Percentiles rank a stretch among this genome's conserved stretches.
Conservation (phyloP, 2,888 invertebrate species). For the Trachelus tabidus region DNA sequence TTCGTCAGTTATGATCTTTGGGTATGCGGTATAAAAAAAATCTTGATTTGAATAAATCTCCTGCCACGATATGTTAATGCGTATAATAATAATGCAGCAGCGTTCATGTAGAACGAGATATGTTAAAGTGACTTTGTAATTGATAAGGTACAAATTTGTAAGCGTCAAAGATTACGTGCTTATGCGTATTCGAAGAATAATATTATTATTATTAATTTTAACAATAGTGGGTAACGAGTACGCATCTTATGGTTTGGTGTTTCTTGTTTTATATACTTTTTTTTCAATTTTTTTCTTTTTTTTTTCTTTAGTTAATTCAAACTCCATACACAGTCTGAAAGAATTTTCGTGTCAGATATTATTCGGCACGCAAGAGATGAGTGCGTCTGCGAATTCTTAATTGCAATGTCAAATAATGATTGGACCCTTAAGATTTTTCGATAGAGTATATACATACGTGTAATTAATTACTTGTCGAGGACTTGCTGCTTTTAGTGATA, state of each 20-base stretch:
- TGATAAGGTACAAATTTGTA: background rate
- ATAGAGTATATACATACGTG: background rate
- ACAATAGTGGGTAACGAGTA: background rate
- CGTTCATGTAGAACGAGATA: background rate
- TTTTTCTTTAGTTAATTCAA: too few relatives aligned
- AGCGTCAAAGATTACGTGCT: background rate
- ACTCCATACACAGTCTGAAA: background rate
- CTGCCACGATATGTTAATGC: background rate
- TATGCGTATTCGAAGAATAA: background rate
- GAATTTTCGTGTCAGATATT: background rate
- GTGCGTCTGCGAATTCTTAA: background rate
- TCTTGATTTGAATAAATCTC: background rate
- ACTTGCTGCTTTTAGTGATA: background rate
- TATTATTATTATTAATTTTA: background rate
- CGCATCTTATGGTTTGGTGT: background rate
- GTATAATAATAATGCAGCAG: background rate
- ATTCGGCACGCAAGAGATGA: background rate
- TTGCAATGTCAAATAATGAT: slow-evolving; percentile 27
- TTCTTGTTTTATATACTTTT: background rate
- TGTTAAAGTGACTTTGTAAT: background rate
- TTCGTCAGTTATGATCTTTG: background rate
- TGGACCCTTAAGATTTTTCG: slow-evolving; percentile 35
- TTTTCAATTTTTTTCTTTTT: background rate
- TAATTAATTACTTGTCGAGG: background rate
- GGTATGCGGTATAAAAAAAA: background rate